phyloP scores from a whole-genome alignment of 2,888 invertebrate species.

The Phorcus lineatus region DNA sequence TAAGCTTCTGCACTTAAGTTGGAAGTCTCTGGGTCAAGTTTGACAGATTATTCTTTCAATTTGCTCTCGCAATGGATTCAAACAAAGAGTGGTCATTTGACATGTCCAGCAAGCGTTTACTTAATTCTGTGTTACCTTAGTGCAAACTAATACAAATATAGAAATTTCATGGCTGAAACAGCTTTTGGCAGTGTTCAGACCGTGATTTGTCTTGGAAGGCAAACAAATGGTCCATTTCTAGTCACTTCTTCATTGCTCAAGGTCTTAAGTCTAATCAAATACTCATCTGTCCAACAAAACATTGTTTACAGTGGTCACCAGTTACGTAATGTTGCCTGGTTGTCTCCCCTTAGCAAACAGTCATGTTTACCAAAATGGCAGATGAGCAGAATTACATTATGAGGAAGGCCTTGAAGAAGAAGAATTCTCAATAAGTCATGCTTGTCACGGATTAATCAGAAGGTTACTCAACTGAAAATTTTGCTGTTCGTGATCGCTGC shows the following conservation, averaged over 20 bases:
- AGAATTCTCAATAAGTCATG: slow-evolving; percentile 1
- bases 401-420: neutral
- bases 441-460: neutral
- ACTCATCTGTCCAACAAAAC: neutral
- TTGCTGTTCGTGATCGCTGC: neutral
- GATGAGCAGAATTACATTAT: neutral
- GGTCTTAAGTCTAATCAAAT: neutral
- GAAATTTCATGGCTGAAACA: neutral
- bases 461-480: neutral
- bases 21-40: neutral
- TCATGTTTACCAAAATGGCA: neutral
- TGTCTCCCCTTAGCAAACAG: slow-evolving; percentile 1
- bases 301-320: neutral
- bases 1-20: neutral
- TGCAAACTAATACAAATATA: neutral
- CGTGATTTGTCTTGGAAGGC: neutral
- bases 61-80: neutral
- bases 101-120: neutral
- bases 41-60: neutral
- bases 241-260: neutral
- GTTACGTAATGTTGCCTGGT: neutral
- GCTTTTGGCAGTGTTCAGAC: neutral
- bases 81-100: neutral
- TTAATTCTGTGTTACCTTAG: neutral
- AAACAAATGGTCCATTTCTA: neutral